Evolutionary conservation across 2,797 vertebrate species (phyloP), one percentile per base, ranked within the genome.

Genomic region (Gobio occitaniae): DNA sequence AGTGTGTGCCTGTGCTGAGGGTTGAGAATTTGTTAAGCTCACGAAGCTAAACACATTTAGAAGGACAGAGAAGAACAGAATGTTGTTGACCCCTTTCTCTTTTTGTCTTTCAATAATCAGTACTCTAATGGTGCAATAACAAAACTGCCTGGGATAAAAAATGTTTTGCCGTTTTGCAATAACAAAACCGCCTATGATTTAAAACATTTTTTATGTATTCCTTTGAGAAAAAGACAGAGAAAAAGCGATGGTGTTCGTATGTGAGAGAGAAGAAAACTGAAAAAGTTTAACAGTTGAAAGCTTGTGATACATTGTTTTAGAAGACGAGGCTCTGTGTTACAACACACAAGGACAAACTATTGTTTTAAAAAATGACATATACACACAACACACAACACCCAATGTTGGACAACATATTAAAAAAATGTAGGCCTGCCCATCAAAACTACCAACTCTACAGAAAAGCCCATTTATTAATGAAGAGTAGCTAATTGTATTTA

Each of bases 1-100:
- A 50, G 44, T 48, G 66, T 63, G 41, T 61, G 82, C 41, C 47
- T 77, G 48, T 68, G 36, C 36, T 29, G 48, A 69, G 61, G 82
- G 47, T 25, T 44, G 66, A 13, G 29, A 71, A 61, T 84, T 61
- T 79, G 83, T 84, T 79, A 79, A 84, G 76, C 66, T 79, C 41
- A 32, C 54, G 48, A 29, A 69, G 50, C 61, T 66, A 77, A 69
- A 77, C 19, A 36, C 48, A 72, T 72, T 38, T 54, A 59, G 50
- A 7, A 70, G 38, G 54, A 72, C 21, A n/a, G 78, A 68, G 41
- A 47, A 63, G 56, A 78, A 63, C 59, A 78, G n/a, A 29, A 78
- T 63, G 41, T 6, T 38, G 65, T 70, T 69, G 65, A 29, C 50
- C 50, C 21, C n/a, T 56, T 13, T 80, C 32, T 72, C 36, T 56